phyloP scores from a whole-genome alignment of 2,113 vertebrate species.

The Ia io region DNA sequence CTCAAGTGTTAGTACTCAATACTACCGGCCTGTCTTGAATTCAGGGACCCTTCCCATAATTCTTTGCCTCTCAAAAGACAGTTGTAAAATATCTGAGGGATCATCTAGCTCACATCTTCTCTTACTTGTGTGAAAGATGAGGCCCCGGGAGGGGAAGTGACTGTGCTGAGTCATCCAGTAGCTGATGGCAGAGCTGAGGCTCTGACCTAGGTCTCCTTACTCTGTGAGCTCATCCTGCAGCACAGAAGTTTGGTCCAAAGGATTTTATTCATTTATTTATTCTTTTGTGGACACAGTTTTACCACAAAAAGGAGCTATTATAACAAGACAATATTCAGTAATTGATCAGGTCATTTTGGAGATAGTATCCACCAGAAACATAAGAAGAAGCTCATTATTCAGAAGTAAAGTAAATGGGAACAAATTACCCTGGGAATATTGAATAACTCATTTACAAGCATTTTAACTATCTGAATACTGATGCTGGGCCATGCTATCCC shows the following conservation, averaged over 20 bases:
- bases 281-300: neutral
- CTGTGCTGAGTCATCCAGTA: neutral
- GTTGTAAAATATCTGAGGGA: neutral
- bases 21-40: neutral
- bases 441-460: neutral
- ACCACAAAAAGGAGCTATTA: conserved; percentile 18
- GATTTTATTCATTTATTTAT: conserved; percentile 15
- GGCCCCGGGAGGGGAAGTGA: neutral
- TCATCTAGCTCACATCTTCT: neutral
- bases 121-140: neutral
- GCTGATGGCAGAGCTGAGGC: neutral
- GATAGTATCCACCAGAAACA: conserved; percentile 6
- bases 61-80: neutral
- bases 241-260: neutral
- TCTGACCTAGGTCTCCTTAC: neutral
- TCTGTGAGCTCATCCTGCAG: neutral
- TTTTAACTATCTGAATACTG: neutral
- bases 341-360: neutral
- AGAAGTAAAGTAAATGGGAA: neutral
- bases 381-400: conserved; percentile 27
- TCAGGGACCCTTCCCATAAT: neutral
- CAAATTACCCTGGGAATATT: neutral
- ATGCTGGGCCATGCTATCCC: too few species aligned
- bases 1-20: neutral
- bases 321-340: conserved; percentile 1